phyloP scores from a whole-genome alignment of 2,113 vertebrate genomes.

The Siniperca knerii region DNA sequence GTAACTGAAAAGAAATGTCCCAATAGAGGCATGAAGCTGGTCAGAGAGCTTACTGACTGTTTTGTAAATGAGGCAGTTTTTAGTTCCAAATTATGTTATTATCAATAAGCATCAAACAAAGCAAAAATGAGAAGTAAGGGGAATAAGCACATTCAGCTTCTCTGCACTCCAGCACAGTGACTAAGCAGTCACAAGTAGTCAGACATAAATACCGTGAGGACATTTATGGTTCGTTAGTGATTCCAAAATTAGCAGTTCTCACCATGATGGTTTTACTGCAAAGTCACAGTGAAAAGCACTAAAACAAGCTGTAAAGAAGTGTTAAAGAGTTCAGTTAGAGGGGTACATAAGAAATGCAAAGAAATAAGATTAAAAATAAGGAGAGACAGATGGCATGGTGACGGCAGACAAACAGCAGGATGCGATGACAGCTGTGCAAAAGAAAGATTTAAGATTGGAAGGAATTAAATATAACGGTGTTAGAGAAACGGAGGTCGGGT shows the following conservation, averaged over 20 bases:
- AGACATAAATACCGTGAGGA: slow-evolving; percentile 42
- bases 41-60: not conserved
- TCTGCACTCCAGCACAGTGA: slow-evolving; percentile 33
- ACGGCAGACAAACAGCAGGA: slow-evolving; percentile 19
- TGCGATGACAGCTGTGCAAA: slow-evolving; percentile 34
- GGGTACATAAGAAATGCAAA: not conserved
- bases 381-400: not conserved
- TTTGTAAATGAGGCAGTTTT: slow-evolving; percentile 1
- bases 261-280: slow-evolving; percentile 69
- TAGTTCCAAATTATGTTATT: not conserved
- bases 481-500: not conserved
- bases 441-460: not conserved
- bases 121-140: not conserved
- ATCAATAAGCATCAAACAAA: slow-evolving; percentile 17
- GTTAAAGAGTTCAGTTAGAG: slow-evolving; percentile 32
- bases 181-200: slow-evolving; percentile 38
- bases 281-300: slow-evolving; percentile 59
- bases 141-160: slow-evolving; percentile 23
- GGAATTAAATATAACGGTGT: not conserved
- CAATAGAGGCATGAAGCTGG: not conserved
- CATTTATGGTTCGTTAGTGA: slow-evolving; percentile 47
- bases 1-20: not conserved
- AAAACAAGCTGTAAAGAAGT: slow-evolving; percentile 67
- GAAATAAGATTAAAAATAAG: not conserved
- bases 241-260: slow-evolving; percentile 61